These are phyloP conservation scores for Boulengeromyrus knoepffleri DNA, from an alignment of 2,113 vertebrate species.

Conservation along the genomic window DNA sequence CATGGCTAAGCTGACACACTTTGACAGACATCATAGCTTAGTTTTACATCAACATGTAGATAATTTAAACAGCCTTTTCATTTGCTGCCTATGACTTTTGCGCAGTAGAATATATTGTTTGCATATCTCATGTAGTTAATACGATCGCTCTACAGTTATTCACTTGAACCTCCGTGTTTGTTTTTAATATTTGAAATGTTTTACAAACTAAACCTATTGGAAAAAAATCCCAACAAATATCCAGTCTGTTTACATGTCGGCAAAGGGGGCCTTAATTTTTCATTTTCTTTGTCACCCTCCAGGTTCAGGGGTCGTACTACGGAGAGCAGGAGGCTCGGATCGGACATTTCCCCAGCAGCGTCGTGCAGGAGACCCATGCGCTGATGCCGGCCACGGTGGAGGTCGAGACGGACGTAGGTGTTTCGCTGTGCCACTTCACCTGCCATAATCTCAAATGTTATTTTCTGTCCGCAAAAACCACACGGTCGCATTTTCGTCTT, in stretches of 20 bases:
- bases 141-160: not conserved
- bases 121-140: not conserved
- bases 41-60: not conserved
- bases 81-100: not conserved
- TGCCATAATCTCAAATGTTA: not conserved
- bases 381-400: conserved; percentile 70
- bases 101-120: not conserved
- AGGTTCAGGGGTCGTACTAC: conserved; percentile 81
- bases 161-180: not conserved
- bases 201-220: not conserved
- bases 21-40: not conserved
- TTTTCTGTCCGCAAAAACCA: not conserved
- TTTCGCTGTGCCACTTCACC: not conserved
- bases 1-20: not conserved
- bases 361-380: conserved; percentile 69
- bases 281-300: conserved; percentile 1
- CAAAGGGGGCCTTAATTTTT: not conserved
- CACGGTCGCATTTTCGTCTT: conserved; percentile 8
- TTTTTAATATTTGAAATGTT: not conserved
- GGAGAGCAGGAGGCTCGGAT: conserved; percentile 69
- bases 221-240: not conserved
- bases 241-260: not conserved
- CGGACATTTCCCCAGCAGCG: conserved; percentile 78
- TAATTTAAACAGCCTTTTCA: not conserved
- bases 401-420: conserved; percentile 72